Evolutionary conservation across 2,113 vertebrate genomes (phyloP), one percentile per base, ranked within the genome.

Genomic region (Syngnathoides biaculeatus): DNA sequence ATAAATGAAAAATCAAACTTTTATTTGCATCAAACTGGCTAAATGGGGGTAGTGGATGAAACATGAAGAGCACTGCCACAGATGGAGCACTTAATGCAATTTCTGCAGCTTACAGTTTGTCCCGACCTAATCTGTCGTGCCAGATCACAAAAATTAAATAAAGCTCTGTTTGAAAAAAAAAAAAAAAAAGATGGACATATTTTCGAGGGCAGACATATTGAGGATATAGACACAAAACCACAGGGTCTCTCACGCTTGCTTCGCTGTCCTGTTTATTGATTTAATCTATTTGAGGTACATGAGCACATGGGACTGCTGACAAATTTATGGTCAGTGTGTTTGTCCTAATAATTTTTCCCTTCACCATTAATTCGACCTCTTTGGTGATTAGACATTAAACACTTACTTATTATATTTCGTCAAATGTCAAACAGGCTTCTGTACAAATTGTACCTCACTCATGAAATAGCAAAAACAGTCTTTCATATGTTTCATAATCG

Each of bases 31-130:
- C 5, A 74, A 68, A 40, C 10, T 30, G 35, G 7, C 39, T 7
- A 50, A 65, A 35, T 64, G 69, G 50, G 48, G 61, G 67, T 77
- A 79, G 76, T 81, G n/a, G 62, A 71, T 77, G 68, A 80, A 86
- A 77, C 73, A 81, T 50, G 73, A 80, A 80, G 77, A 40, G 57
- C 24, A 45, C 52, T 83, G 83, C 77, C 73, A 86, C 83, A 89
- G 86, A 87, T 88, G 84, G 86, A 88, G 86, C 82, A 87, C 84
- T 89, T 89, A 84, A 87, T 84, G 81, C 79, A 82, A 86, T 85
- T 88, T 88, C 85, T 83, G 82, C 86, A 90, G 87, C 85, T 91
- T 89, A 86, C 69, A 82, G 77, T 88, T 86, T 82, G 87, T 80
- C 75, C 87, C 76, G 87, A 82, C 77, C 85, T 87, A 85, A 74